phyloP scores from a whole-genome alignment of 2,797 vertebrate genomes.

The Babyrousa celebensis region DNA sequence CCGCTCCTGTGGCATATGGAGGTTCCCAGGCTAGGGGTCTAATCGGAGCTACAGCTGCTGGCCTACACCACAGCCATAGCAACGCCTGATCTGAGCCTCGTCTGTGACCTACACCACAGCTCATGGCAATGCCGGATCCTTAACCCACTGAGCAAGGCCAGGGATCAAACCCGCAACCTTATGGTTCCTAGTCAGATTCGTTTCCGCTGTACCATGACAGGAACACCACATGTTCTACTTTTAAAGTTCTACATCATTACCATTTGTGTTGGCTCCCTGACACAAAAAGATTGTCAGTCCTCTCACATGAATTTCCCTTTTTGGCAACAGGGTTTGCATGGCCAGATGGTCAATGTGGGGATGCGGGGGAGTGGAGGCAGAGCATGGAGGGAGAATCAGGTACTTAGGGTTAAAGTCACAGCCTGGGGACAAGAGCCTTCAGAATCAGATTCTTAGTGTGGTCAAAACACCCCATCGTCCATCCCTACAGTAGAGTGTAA shows the following conservation, averaged over 20 bases:
- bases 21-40: too few species aligned
- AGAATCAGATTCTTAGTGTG: conserved; percentile 9
- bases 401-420: background rate
- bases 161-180: too few species aligned
- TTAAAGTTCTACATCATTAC: background rate
- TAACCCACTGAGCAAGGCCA: too few species aligned
- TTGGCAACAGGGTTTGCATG: background rate
- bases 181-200: too few species aligned
- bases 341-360: background rate
- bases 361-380: too few species aligned
- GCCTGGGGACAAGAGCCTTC: background rate
- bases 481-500: background rate
- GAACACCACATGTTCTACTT: background rate
- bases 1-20: too few species aligned
- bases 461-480: background rate
- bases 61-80: too few species aligned
- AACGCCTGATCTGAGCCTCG: too few species aligned
- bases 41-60: too few species aligned
- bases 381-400: background rate
- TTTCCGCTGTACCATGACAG: too few species aligned
- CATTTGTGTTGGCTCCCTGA: background rate
- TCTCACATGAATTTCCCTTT: background rate
- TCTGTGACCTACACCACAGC: too few species aligned
- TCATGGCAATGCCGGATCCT: too few species aligned
- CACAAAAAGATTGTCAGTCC: conserved; percentile 2